Percentiles rank a stretch among this genome's conserved stretches.
phyloP scores from a whole-genome alignment of 2,888 invertebrate species.

The Cremastinae sp. region DNA sequence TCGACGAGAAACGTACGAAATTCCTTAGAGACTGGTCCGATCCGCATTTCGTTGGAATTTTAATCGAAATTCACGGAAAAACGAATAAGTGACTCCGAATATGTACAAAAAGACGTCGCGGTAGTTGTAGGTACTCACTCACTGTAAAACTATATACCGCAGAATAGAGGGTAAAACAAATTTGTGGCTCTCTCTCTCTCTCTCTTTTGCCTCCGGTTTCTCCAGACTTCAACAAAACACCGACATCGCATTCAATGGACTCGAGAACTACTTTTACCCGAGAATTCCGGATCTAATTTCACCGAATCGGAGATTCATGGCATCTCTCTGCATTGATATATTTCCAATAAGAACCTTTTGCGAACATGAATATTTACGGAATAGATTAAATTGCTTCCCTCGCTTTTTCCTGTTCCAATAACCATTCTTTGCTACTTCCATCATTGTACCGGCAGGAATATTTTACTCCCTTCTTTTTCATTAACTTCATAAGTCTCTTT shows the following conservation, averaged over 20 bases:
- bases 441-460: too few species aligned
- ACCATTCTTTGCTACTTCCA: too few species aligned
- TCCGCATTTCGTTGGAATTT: conserved; percentile 58
- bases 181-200: conserved; percentile 22
- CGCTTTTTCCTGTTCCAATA: too few species aligned
- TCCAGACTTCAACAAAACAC: not conserved
- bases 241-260: not conserved
- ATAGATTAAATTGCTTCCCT: not conserved
- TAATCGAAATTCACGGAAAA: conserved; percentile 53
- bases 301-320: conserved; percentile 49
- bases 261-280: conserved; percentile 21
- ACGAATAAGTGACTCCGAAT: conserved; percentile 9
- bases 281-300: conserved; percentile 54
- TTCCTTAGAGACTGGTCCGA: conserved; percentile 27
- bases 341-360: conserved; percentile 41
- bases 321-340: conserved; percentile 39
- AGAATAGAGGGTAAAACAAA: conserved; percentile 42
- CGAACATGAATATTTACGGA: conserved; percentile 11
- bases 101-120: too few species aligned
- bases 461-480: too few species aligned
- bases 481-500: too few species aligned
- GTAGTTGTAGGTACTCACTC: not conserved
- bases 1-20: conserved; percentile 31
- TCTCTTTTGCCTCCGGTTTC: conserved; percentile 11
- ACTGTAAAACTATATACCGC: conserved; percentile 41